Percentiles rank a stretch among this genome's conserved stretches.
Conservation (phyloP, 2,888 invertebrate genomes). For the Smittia sp. region DNA sequence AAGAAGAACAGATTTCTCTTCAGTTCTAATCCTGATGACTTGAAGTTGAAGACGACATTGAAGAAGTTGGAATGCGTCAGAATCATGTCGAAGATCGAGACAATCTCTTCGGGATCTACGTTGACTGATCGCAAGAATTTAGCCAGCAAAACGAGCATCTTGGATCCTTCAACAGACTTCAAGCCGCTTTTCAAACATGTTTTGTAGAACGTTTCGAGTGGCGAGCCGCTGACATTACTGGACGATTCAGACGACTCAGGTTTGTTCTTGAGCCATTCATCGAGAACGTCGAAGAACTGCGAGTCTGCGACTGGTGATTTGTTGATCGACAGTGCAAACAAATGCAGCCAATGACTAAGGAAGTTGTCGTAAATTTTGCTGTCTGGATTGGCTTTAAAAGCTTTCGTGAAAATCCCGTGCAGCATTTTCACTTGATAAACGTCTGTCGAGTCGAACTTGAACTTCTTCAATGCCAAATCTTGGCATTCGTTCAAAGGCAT, state of each 20-base stretch:
- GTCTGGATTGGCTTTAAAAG: constrained; percentile 51
- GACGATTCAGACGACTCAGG: constrained; percentile 44
- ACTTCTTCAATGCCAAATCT: constrained; percentile 59
- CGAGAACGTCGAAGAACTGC: constrained; percentile 1
- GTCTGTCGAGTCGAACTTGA: constrained; percentile 64
- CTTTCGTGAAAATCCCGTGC: constrained; percentile 58
- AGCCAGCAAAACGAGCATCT: constrained; percentile 59
- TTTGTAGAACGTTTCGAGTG: constrained; percentile 63
- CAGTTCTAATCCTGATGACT: constrained; percentile 53
- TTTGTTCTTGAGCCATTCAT: not conserved
- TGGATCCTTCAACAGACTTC: constrained; percentile 54
- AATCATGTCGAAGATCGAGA: constrained; percentile 68
- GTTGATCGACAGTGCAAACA: constrained; percentile 51
- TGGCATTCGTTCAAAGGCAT: constrained; percentile 60
- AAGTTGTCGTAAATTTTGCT: constrained; percentile 57
- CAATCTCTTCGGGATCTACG: constrained; percentile 55
- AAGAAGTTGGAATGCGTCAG: constrained; percentile 75
- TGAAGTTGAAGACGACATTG: constrained; percentile 62
- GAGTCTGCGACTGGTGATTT: not conserved
- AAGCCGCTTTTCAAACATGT: constrained; percentile 66
- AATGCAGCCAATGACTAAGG: constrained; percentile 56
- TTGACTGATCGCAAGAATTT: constrained; percentile 59
- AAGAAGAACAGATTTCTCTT: constrained; percentile 65
- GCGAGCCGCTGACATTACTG: constrained; percentile 53
- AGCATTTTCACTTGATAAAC: constrained; percentile 59